Conservation (phyloP, 1,140 invertebrate genomes). For the Anadara kagoshimensis region DNA sequence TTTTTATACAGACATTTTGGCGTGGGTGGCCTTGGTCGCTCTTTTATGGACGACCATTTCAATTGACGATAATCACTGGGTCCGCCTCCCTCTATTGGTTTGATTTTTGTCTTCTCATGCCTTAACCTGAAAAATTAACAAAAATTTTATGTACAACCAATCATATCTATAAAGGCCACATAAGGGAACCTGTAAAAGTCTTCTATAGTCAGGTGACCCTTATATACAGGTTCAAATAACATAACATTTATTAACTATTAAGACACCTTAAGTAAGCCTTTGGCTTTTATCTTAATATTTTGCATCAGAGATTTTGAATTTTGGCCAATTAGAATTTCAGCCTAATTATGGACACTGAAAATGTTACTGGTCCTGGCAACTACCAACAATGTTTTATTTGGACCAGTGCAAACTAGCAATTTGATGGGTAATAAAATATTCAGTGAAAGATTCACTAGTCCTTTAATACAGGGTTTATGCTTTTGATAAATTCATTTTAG, state of each 20-base stretch:
- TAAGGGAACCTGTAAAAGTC: neutral
- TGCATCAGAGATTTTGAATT: too few relatives aligned
- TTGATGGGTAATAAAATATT: too few relatives aligned
- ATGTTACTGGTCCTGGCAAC: too few relatives aligned
- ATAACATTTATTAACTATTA: neutral
- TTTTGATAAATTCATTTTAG: too few relatives aligned
- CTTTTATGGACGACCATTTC: constrained; percentile 55
- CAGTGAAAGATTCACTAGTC: too few relatives aligned
- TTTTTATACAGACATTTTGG: constrained; percentile 58
- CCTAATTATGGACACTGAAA: too few relatives aligned
- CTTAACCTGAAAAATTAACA: constrained; percentile 60
- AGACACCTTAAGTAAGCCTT: neutral
- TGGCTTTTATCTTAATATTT: neutral
- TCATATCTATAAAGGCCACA: neutral
- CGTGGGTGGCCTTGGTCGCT: constrained; percentile 57
- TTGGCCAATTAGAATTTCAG: too few relatives aligned
- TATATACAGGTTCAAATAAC: too few relatives aligned
- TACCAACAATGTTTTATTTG: too few relatives aligned
- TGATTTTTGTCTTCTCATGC: constrained; percentile 70
- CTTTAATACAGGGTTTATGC: too few relatives aligned
- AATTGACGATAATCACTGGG: constrained; percentile 72
- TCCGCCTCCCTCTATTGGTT: constrained; percentile 64
- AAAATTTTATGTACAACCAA: neutral
- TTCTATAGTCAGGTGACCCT: too few relatives aligned
- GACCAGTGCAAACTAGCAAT: too few relatives aligned